Evolutionary conservation across 2,888 invertebrate species (phyloP).

Genomic region (Polymixis lichenea): DNA sequence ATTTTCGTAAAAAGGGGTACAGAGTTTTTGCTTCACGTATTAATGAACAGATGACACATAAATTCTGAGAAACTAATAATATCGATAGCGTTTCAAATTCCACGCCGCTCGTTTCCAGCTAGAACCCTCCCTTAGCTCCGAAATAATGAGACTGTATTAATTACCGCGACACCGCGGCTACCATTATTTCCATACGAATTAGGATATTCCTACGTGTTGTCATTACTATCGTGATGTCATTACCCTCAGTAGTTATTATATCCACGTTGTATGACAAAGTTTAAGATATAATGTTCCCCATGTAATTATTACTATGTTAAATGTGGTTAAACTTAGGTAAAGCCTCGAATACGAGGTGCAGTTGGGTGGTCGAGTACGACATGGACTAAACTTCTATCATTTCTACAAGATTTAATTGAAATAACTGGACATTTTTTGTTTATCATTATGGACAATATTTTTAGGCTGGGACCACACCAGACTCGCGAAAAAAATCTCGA

Average conservation of each 20-base stretch:
- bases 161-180: conserved; percentile 33
- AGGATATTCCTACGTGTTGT: conserved; percentile 27
- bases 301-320: neutral
- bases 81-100: neutral
- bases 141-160: conserved; percentile 42
- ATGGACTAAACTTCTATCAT: too few species aligned
- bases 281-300: neutral
- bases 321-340: too few species aligned
- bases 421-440: too few species aligned
- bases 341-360: too few species aligned
- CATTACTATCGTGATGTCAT: conserved; percentile 16
- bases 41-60: neutral
- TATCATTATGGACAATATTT: too few species aligned
- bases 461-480: too few species aligned
- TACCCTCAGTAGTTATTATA: conserved; percentile 4
- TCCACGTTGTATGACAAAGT: neutral
- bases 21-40: too few species aligned
- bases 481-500: too few species aligned
- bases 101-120: neutral
- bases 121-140: neutral
- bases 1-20: too few species aligned
- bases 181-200: conserved; percentile 47
- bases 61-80: neutral
- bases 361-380: too few species aligned
- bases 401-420: too few species aligned